A percentile compares a stretch with the other conserved stretches of the same genome.
Evolutionary conservation across 2,113 vertebrate genomes (phyloP).

Genomic region (Perccottus glenii): DNA sequence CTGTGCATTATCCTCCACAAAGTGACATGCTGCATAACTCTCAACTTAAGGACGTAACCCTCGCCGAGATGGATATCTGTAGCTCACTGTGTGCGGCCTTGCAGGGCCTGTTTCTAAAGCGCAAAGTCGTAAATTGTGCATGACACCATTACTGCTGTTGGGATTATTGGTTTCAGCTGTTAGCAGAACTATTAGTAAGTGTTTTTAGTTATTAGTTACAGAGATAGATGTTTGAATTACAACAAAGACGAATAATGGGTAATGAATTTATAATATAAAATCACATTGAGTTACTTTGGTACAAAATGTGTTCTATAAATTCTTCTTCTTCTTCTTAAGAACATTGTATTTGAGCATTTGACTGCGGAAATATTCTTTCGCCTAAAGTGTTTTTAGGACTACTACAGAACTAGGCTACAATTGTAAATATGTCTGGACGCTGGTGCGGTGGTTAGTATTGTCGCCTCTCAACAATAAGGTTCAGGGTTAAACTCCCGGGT

Average conservation of each 20-base stretch:
- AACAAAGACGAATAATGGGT: neutral
- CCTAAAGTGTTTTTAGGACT: too few species aligned
- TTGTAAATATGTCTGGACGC: too few species aligned
- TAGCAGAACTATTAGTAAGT: slow-evolving; percentile 41
- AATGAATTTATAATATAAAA: neutral
- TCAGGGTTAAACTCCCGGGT: too few species aligned
- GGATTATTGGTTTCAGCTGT: slow-evolving; percentile 71
- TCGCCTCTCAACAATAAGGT: too few species aligned
- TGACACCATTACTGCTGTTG: slow-evolving; percentile 57
- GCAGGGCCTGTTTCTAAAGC: slow-evolving; percentile 27
- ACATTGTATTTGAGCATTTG: too few species aligned
- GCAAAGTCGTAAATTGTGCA: slow-evolving; percentile 56
- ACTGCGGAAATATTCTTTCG: too few species aligned
- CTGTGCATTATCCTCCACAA: slow-evolving; percentile 42
- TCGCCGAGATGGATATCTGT: slow-evolving; percentile 33
- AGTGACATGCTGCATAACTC: slow-evolving; percentile 41
- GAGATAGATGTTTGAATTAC: slow-evolving; percentile 38
- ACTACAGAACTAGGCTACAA: too few species aligned
- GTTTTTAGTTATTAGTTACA: slow-evolving; percentile 20
- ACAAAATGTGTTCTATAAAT: too few species aligned
- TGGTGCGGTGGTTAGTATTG: too few species aligned
- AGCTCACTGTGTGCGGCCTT: slow-evolving; percentile 38
- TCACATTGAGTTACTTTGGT: neutral
- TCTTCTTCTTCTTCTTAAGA: too few species aligned
- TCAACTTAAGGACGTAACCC: slow-evolving; percentile 43